A percentile compares a stretch with the other conserved stretches of the same genome.
These are phyloP conservation scores for Caenorhabditis panamensis DNA, from an alignment of 2,888 invertebrate species.

Conservation along the genomic window DNA sequence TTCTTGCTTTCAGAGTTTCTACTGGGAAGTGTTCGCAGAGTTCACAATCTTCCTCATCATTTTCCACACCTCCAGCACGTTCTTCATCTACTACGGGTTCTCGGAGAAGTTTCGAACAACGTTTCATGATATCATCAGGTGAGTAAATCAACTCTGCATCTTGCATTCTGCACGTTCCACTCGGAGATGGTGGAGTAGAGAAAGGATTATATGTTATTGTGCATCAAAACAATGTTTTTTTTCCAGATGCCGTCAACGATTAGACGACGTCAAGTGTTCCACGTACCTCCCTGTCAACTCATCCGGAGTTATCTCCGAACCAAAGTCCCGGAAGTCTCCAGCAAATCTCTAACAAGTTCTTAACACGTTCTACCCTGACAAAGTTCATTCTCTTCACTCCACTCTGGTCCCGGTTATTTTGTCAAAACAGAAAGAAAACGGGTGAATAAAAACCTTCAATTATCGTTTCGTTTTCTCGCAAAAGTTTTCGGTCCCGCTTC, in stretches of 20 bases:
- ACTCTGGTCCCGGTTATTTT: conserved; percentile 41
- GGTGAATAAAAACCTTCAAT: conserved; percentile 40
- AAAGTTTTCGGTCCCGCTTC: neutral
- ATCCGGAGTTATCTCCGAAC: conserved; percentile 41
- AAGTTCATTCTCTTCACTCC: neutral
- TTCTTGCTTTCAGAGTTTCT: conserved; percentile 43
- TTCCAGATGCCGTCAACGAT: conserved; percentile 53
- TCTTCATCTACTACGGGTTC: conserved; percentile 61
- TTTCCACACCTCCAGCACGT: conserved; percentile 60
- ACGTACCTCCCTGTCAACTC: conserved; percentile 47
- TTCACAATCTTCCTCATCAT: conserved; percentile 59
- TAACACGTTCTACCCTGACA: neutral
- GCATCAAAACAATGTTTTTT: conserved; percentile 14
- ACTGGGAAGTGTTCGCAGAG: conserved; percentile 59
- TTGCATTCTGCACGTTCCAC: conserved; percentile 18
- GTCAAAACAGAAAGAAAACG: conserved; percentile 35
- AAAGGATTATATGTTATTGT: neutral
- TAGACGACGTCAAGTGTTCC: conserved; percentile 50
- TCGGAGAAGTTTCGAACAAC: conserved; percentile 60
- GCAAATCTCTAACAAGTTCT: conserved; percentile 16
- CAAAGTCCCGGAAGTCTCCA: conserved; percentile 38
- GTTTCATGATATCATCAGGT: conserved; percentile 57
- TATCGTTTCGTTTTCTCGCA: neutral
- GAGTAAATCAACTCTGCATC: conserved; percentile 6
- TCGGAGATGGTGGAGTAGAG: neutral